Evolutionary conservation across 2,113 vertebrate genomes (phyloP), one percentile per base, ranked within the genome.

Genomic region (Erinaceus europaeus): DNA sequence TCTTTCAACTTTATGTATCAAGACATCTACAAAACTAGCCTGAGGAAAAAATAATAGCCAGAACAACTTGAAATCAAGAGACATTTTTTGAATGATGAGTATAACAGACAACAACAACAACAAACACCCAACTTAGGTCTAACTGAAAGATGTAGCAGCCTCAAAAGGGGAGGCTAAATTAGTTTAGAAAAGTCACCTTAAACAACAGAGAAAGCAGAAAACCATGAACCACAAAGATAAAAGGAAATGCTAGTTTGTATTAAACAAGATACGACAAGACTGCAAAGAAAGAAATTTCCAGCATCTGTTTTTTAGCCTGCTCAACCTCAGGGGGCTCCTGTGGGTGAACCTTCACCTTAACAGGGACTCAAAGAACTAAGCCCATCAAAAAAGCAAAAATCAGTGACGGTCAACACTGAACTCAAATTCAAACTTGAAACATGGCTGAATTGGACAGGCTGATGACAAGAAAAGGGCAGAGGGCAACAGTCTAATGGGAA

Each of bases 271-370:
- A 21, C 17, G 1, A 32, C 3, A 17, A n/a, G 59, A 61, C 46
- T 27, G 25, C 27, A n/a, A n/a, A 44, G 18, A 77, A 44, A 55
- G 59, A 25, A 53, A 48, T 20, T 17, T 1, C 3, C 23, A n/a
- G 11, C 25, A 7, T 52, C 34, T 5, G 17, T 23, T 14, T 77
- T 6, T 7, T 6, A 32, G 23, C 55, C 61, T 36, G 46, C 20
- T 38, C 46, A 32, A 12, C 21, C 32, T 72, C 32, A 74, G 5
- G 34, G 46, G 34, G 2, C 10, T 44, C 42, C 23, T 18, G 3
- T 0, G 6, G 27, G 17, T 15, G 12, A 64, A 18, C 5, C 25
- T 3, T 46, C 6, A 13, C 1, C n/a, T 1, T 8, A 2, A 27
- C n/a, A n/a, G n/a, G n/a, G n/a, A n/a, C n/a, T n/a, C n/a, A n/a